phyloP scores from a whole-genome alignment of 2,113 vertebrate genomes.

The Eupsittula cactorum region DNA sequence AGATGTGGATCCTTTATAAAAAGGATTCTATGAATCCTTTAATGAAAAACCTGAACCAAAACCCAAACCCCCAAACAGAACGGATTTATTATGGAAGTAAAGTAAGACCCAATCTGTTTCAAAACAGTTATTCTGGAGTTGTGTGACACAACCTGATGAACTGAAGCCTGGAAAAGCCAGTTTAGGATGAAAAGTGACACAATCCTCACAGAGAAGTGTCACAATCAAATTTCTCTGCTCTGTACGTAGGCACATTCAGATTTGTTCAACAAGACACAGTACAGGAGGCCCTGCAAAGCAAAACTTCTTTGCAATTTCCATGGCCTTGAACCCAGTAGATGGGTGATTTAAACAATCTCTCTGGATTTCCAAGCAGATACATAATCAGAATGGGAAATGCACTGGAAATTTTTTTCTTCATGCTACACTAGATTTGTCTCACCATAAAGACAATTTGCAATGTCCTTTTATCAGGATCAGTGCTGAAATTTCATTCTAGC shows the following conservation, averaged over 20 bases:
- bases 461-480: conserved; percentile 70
- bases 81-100: background rate
- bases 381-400: conserved; percentile 84
- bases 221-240: conserved; percentile 1
- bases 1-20: background rate
- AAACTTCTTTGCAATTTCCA: conserved; percentile 62
- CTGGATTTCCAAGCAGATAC: conserved; percentile 77
- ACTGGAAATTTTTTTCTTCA: conserved; percentile 83
- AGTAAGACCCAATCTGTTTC: background rate
- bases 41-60: background rate
- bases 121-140: background rate
- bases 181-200: background rate
- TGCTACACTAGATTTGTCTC: conserved; percentile 84
- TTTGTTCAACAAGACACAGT: background rate
- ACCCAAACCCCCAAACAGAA: background rate
- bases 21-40: background rate
- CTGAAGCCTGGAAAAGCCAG: background rate
- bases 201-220: background rate
- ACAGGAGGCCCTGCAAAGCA: background rate
- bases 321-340: conserved; percentile 73
- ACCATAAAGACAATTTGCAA: conserved; percentile 78
- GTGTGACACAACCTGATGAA: background rate
- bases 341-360: conserved; percentile 82
- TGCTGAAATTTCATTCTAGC: conserved; percentile 41
- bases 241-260: background rate